A percentile compares a stretch with the other conserved stretches of the same genome.
These are phyloP conservation scores for Eulemur mongoz DNA, from an alignment of 2,797 vertebrate species.

Conservation along the genomic window DNA sequence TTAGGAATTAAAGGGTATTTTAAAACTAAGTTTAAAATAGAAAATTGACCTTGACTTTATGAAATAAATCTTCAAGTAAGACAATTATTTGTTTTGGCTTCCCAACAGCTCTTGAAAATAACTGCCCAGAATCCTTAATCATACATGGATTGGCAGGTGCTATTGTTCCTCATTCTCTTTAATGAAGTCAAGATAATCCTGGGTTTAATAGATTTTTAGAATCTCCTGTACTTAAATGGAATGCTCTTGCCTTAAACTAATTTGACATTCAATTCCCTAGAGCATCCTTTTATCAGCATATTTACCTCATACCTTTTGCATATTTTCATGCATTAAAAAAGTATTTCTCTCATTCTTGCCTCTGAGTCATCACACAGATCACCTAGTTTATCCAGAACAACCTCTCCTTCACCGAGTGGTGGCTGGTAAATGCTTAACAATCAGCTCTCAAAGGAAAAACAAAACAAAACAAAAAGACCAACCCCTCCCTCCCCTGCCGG, in stretches of 20 bases:
- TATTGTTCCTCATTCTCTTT: background rate
- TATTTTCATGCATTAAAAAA: background rate
- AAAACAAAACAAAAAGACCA: background rate
- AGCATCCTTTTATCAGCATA: background rate
- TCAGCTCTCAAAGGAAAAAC: background rate
- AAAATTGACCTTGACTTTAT: constrained; percentile 13
- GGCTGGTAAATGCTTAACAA: background rate
- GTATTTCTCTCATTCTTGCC: background rate
- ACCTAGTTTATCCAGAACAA: background rate
- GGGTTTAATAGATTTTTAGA: background rate
- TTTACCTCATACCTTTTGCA: background rate
- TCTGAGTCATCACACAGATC: background rate
- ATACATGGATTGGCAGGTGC: background rate
- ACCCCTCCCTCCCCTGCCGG: accelerated
- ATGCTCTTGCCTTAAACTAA: background rate
- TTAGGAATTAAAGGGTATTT: constrained; percentile 4
- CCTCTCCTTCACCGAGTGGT: background rate
- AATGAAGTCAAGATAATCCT: background rate
- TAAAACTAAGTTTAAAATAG: constrained; percentile 15
- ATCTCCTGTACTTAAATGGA: background rate
- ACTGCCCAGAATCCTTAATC: background rate
- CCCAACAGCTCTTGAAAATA: background rate
- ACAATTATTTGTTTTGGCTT: background rate
- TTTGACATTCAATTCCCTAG: background rate
- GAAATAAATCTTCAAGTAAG: background rate